A percentile compares a stretch with the other conserved stretches of the same genome.
Conservation (phyloP, 2,797 vertebrate genomes). For the Neostethus bicornis region DNA sequence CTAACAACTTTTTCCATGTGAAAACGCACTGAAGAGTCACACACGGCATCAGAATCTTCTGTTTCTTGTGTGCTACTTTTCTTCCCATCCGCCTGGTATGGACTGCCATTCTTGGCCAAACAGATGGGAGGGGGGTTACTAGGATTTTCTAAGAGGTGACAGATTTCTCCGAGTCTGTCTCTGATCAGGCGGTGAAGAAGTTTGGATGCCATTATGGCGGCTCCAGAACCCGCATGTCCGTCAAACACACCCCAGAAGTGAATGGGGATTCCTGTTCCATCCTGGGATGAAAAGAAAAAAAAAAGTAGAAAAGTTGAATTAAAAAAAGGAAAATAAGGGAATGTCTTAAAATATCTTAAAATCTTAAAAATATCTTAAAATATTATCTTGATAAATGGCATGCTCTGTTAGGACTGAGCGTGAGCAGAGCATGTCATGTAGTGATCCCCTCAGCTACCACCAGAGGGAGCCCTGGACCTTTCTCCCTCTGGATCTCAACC, state of each 20-base stretch:
- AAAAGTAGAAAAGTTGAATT: background rate
- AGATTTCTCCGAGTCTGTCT: slow-evolving; percentile 90
- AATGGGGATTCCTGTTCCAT: slow-evolving; percentile 85
- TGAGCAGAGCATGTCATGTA: no score
- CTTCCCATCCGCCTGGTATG: slow-evolving; percentile 64
- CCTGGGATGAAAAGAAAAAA: slow-evolving; percentile 61
- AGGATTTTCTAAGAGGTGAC: slow-evolving; percentile 89
- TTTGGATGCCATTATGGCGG: slow-evolving; percentile 91
- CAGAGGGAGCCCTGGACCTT: no score
- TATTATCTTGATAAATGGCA: no score
- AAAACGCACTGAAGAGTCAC: slow-evolving; percentile 81
- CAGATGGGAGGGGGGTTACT: slow-evolving; percentile 86
- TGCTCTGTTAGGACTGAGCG: no score
- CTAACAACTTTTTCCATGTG: slow-evolving; percentile 94
- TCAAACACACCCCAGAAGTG: slow-evolving; percentile 97
- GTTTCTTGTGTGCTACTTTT: slow-evolving; percentile 68
- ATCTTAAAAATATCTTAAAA: no score
- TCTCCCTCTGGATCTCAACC: no score
- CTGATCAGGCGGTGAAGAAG: slow-evolving; percentile 90
- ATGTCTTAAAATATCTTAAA: no score
- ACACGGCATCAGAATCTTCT: slow-evolving; percentile 73
- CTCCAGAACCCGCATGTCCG: slow-evolving; percentile 93
- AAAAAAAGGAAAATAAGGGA: background rate
- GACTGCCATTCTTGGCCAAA: slow-evolving; percentile 76
- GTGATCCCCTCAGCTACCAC: no score